Evolutionary conservation across 2,113 vertebrate species (phyloP), one percentile per base, ranked within the genome.

Genomic region (Athene noctua): DNA sequence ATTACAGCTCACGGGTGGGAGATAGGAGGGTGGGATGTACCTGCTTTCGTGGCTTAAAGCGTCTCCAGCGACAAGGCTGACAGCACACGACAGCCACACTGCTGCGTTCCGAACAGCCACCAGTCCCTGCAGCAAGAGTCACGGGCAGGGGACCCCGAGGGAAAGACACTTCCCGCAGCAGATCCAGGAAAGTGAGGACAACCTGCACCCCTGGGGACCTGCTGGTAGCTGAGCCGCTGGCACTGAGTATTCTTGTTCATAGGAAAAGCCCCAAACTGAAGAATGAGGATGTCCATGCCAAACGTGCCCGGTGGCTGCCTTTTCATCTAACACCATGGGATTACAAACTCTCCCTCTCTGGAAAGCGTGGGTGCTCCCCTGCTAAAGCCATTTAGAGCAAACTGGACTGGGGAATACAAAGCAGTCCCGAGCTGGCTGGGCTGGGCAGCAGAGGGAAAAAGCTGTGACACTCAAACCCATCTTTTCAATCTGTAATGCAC

Each of bases 81-180:
- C 36, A 5, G 11, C 2, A 7, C 44, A 18, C 2, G 2, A 11
- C 8, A 22, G 20, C 36, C 23, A n/a, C 13, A 0, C 44, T 22
- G 36, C 11, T 10, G 2, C 2, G 19, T 38, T 32, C 42, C 4
- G 2, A 44, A 23, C 26, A 25, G 65, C 47, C 62, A 21, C 5
- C 2, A 32, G 32, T 6, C 47, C 62, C 79, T 22, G 29, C 47
- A 42, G 63, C 32, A 26, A 75, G 68, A 51, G 29, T 10, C 1
- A 1, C 3, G 2, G 34, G 38, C 25, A 54, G 18, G 23, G 13
- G 25, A 21, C 1, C 29, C 14, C 21, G 26, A 32, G 23, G 14
- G 27, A 32, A 15, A 44, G 23, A 15, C 12, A 3, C 57, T 6
- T 40, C 62, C 44, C 1, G 26, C 30, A 20, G 77, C 44, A 14